A percentile compares a stretch with the other conserved stretches of the same genome.
Evolutionary conservation across 2,888 invertebrate species (phyloP).

Genomic region (Amphipyra berbera): DNA sequence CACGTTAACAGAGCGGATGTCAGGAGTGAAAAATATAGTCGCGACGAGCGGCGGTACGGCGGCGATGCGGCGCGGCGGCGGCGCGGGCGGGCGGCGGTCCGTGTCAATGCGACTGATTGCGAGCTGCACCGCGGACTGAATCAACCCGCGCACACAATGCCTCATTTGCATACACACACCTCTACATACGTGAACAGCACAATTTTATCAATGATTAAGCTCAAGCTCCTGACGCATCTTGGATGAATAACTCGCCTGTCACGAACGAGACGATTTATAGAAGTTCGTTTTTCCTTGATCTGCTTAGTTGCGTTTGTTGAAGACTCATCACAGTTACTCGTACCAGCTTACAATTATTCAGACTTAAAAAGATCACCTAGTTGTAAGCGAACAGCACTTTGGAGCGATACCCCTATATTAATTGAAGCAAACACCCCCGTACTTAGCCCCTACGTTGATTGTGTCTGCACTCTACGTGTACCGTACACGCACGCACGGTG

Average conservation of each 20-base stretch:
- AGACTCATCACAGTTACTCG: conserved; percentile 7
- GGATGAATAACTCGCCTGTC: conserved; percentile 40
- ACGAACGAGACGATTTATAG: conserved; percentile 39
- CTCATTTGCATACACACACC: conserved; percentile 71
- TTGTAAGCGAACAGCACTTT: conserved; percentile 46
- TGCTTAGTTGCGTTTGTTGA: conserved; percentile 17
- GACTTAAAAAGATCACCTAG: conserved; percentile 16
- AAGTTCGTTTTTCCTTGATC: conserved; percentile 19
- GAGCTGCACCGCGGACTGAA: conserved; percentile 62
- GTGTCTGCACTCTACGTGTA: conserved; percentile 61
- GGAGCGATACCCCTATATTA: conserved; percentile 63
- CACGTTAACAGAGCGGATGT: conserved; percentile 73
- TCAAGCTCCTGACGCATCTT: conserved; percentile 61
- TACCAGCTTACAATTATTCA: conserved; percentile 2
- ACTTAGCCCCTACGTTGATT: conserved; percentile 68
- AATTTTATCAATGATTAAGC: conserved; percentile 67
- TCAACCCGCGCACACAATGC: conserved; percentile 69
- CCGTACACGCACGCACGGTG: conserved; percentile 19
- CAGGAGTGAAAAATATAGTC: conserved; percentile 78
- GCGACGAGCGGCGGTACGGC: conserved; percentile 48
- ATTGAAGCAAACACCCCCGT: conserved; percentile 70
- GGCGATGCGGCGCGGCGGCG: conserved; percentile 28
- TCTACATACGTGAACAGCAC: conserved; percentile 60
- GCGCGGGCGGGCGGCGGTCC: conserved; percentile 48
- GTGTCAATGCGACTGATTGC: conserved; percentile 78